Percentiles rank a stretch among this genome's conserved stretches.
These are phyloP conservation scores for Stenopsyche tienmushanensis DNA, from an alignment of 1,140 invertebrate genomes.

Conservation along the genomic window DNA sequence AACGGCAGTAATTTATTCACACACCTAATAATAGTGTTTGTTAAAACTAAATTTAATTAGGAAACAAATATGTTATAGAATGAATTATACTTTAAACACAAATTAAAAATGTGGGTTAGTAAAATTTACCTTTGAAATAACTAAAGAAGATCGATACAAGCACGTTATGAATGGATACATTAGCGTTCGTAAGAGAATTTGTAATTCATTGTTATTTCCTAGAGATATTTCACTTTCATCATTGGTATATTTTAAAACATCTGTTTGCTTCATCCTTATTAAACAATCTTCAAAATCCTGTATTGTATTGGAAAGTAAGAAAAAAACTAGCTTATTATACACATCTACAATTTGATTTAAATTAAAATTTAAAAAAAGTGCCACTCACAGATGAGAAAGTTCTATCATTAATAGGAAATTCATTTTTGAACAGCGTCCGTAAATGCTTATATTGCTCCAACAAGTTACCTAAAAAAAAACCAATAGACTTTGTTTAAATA, in stretches of 20 bases:
- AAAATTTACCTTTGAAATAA: conserved; percentile 50
- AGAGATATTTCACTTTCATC: conserved; percentile 40
- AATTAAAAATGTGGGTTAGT: too few relatives aligned
- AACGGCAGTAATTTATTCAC: too few relatives aligned
- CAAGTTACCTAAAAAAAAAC: conserved; percentile 50
- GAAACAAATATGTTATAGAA: too few relatives aligned
- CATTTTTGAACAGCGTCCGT: conserved; percentile 56
- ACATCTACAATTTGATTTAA: not conserved
- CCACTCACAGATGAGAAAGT: conserved; percentile 44
- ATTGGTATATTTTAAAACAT: conserved; percentile 42
- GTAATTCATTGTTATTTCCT: conserved; percentile 50
- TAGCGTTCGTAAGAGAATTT: conserved; percentile 53
- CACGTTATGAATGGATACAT: conserved; percentile 55
- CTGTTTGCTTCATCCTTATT: conserved; percentile 49
- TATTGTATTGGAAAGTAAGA: too few relatives aligned
- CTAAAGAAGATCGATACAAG: conserved; percentile 48
- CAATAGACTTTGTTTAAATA: conserved; percentile 25
- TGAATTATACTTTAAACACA: too few relatives aligned
- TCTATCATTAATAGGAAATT: conserved; percentile 56
- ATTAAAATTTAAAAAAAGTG: conserved; percentile 26
- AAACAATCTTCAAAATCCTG: conserved; percentile 57
- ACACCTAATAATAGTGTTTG: too few relatives aligned
- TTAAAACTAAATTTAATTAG: too few relatives aligned
- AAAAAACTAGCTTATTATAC: conserved; percentile 41
- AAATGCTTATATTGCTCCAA: conserved; percentile 52